Evolutionary conservation across 2,113 vertebrate genomes (phyloP).

Genomic region (Melanerpes formicivorus): DNA sequence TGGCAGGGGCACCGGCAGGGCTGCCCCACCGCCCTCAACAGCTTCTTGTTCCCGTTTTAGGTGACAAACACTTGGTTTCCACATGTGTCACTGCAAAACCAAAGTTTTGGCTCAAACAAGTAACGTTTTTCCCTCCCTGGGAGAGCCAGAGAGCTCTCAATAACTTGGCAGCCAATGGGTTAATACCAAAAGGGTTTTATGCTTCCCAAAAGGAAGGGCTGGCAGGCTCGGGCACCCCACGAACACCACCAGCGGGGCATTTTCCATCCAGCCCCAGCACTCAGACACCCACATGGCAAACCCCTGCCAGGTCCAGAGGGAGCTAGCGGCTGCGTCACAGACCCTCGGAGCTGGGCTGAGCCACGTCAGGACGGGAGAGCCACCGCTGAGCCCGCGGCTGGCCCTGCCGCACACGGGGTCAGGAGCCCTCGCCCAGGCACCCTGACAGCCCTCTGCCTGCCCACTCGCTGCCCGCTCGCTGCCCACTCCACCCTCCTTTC

Average conservation of each 20-base stretch:
- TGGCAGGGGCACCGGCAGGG: rapidly evolving
- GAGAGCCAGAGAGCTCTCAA: neutral
- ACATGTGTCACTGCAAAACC: neutral
- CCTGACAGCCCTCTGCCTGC: neutral
- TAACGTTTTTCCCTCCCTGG: neutral
- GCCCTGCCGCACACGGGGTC: neutral
- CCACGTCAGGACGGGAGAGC: slow-evolving; percentile 25
- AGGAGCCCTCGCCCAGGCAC: neutral
- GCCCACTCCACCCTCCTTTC: neutral
- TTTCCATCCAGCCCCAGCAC: neutral
- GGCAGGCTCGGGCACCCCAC: neutral
- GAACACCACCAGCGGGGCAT: neutral
- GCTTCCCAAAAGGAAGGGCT: neutral
- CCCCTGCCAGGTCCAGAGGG: neutral
- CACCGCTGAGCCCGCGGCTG: neutral
- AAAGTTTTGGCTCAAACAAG: neutral
- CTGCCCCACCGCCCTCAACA: neutral
- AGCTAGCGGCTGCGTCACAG: neutral
- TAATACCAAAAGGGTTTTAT: neutral
- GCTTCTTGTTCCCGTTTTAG: neutral
- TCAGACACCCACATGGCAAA: neutral
- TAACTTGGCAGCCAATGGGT: neutral
- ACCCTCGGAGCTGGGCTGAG: neutral
- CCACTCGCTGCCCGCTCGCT: neutral
- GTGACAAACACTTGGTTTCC: neutral